Base-by-base conservation (phyloP, 2,888 invertebrate species). In the Drosophila lutescens region DNA sequence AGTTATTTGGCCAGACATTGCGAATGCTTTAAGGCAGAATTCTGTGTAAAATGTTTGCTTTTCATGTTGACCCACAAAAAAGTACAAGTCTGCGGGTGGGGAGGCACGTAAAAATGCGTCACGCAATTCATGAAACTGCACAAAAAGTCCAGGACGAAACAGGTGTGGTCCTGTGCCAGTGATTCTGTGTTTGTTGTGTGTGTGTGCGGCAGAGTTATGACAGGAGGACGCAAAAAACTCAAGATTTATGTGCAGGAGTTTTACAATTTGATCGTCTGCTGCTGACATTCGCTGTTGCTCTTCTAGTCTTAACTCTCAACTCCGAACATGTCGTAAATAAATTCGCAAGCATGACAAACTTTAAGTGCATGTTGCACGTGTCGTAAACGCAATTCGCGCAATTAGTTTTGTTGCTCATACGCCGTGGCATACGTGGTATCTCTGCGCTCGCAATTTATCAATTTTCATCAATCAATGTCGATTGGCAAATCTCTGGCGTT, bases 381-480 rank as follows among this genome's bases (percentile, higher is more conserved):
- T 51, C 79, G 67, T 76, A 81, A 76, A 68, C 73, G 71, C 76
- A 80, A 73, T 54, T 40, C 23, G 62, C 44, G 17, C 77, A 86
- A 88, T 86, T 86, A 86, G 72, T 68, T 66, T 41, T 58, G 55
- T 44, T 54, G 61, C 58, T 59, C 38, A 26, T 63, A 26, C 36
- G 60, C 43, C 57, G 44, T 12, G 12, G 34, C 12, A 10, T 34
- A 12, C 15, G 8, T 63, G 13, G 38, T 44, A 26, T 46, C 54
- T 40, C 46, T 15, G 13, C 26, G 38, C 49, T 63, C 78, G 68
- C 68, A 79, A 73, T 76, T 79, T 76, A 71, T 75, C 66, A 70
- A 76, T 78, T 80, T 86, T 76, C 89, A 88, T 88, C 89, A 88
- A 86, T 88, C 84, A 84, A 84, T 84, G 87, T 88, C 81, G 60